phyloP scores from a whole-genome alignment of 2,888 invertebrate species.

The Platynereis dumerilii region DNA sequence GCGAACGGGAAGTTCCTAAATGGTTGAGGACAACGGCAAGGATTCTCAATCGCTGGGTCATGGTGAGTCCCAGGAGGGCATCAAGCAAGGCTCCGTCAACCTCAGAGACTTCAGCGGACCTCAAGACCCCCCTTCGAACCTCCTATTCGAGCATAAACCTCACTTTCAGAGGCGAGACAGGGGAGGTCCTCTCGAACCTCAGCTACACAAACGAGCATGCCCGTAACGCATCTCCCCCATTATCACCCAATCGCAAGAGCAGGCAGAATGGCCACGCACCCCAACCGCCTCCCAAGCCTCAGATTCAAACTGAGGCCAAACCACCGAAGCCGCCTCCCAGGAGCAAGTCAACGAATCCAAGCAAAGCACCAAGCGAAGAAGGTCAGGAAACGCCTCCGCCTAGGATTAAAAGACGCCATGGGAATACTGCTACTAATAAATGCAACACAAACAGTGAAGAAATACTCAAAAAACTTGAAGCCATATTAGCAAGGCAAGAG shows the following conservation, averaged over 20 bases:
- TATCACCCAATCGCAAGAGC: no score
- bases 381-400: no score
- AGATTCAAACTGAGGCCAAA: no score
- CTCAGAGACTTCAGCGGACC: conserved; percentile 20
- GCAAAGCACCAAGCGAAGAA: no score
- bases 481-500: conserved; percentile 65
- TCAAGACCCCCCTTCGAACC: conserved; percentile 23
- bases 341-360: no score
- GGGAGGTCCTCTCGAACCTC: conserved; percentile 4
- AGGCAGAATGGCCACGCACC: no score
- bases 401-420: no score
- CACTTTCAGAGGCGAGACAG: conserved; percentile 9
- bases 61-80: neutral
- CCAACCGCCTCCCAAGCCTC: no score
- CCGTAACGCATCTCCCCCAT: no score
- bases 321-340: no score
- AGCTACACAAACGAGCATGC: neutral
- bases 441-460: no score
- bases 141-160: conserved; percentile 22
- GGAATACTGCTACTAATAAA: no score
- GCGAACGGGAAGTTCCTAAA: conserved; percentile 19
- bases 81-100: conserved; percentile 5
- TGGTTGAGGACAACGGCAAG: conserved; percentile 14
- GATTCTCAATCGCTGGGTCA: conserved; percentile 12
- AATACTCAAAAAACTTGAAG: conserved; percentile 62